Base-by-base conservation (phyloP, 2,113 vertebrate genomes). In the Corythornis cristatus region DNA sequence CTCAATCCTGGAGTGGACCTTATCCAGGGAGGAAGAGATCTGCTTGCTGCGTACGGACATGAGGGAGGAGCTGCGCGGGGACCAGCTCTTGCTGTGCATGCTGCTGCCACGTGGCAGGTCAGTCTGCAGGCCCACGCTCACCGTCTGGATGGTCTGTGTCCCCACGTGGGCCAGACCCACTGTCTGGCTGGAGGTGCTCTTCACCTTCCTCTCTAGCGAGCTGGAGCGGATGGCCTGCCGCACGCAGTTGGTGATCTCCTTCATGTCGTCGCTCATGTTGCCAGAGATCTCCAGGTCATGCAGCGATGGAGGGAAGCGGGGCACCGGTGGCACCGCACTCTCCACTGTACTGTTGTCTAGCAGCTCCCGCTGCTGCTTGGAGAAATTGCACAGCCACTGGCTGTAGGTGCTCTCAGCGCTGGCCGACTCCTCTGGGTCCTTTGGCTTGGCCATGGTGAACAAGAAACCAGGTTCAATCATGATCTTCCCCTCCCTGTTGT, bases 221-320 rank as follows among this genome's bases (percentile, higher is more conserved):
- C 99, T 98, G 5, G 99, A 99, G 89, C 99, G 98, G 90, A 99
- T 99, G 92, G 99, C 99, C 90, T 99, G 99, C 64, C 99, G 98
- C 82, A 99, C 99, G 4, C 99, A 99, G 96, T 99, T 99, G 93
- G 99, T 99, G 98, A 99, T 99, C 97, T 99, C 99, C 97, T 99
- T 99, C 99, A 99, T 99, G 96, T 99, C 99, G 0, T 99, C 99
- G 0, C 99, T 99, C 96, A 99, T 98, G 95, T 99, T 99, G 88
- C 99, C 99, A 0, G 99, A 98, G 83, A 99, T 99, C 96, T 99
- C 98, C 54, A 99, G 97, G 88, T 98, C 97, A 1, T 98, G 98
- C 96, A 99, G 98, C 0, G 99, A 89, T 0, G 98, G 72, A 5
- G 98, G 92, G 85, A 98, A 95, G 89, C 60, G 40, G 5, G 98